Base-by-base conservation (phyloP, 2,113 vertebrate species). In the Apodemus speciosus region DNA sequence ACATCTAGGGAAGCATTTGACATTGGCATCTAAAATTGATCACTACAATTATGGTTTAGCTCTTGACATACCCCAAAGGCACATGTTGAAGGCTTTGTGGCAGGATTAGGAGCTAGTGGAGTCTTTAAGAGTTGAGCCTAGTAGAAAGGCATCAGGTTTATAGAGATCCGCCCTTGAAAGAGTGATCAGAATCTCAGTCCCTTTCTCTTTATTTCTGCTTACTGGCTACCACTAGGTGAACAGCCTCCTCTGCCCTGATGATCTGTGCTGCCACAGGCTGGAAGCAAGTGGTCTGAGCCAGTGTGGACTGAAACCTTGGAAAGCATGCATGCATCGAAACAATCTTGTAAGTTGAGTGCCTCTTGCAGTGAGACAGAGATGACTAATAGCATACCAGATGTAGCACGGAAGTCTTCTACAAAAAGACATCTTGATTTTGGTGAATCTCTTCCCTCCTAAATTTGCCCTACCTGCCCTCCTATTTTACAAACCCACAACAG, bases 391-490 rank as follows among this genome's bases (percentile, higher is more conserved):
- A 13, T 15, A 69, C 21, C 60, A 43, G 58, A 51, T 43, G 69
- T 32, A 46, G 60, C 15, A 35, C 43, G 64, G 68, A 73, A 79
- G 51, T 16, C 56, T 85, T 58, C 2, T 56, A 10, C 30, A 7
- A 46, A 76, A 71, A 53, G 64, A n/a, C 49, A 4, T 4, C 9
- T 88, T 56, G n/a, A 25, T 62, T 72, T 10, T 25, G 25, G 18
- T 40, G 49, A 66, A 6, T 76, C 1, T 6, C 0, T 46, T 40
- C 62, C 56, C 84, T 58, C 25, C 66, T 83, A 30, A 23, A 88
- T 60, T 85, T 58, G 27, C 43, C 1, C 2, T 40, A 5, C 30
- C 11, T 3, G 0, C 0, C 1, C 6, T 11, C 25, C 27, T 10
- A 10, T 60, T 21, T 9, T 66, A 20, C 32, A 80, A 9, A 23